These are phyloP conservation scores for Ginglymostoma cirratum DNA, from an alignment of 2,113 vertebrate species.

Conservation along the genomic window DNA sequence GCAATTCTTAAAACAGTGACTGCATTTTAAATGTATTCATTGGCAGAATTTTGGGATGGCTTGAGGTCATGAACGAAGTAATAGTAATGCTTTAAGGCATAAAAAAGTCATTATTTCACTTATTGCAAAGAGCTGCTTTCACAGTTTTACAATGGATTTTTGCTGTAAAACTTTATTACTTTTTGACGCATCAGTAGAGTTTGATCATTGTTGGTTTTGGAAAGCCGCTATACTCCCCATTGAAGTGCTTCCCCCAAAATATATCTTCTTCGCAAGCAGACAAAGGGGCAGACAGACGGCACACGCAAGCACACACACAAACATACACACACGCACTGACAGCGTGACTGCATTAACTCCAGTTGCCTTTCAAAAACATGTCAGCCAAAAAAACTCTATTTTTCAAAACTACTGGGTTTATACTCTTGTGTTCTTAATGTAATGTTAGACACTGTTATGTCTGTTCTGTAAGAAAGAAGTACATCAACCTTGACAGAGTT, in stretches of 20 bases:
- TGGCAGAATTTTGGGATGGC: neutral
- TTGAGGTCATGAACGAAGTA: neutral
- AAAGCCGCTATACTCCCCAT: neutral
- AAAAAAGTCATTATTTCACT: neutral
- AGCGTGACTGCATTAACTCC: slow-evolving; percentile 6
- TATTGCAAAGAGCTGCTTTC: neutral
- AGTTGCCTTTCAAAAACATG: slow-evolving; percentile 26
- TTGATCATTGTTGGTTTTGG: neutral
- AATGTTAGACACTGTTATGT: slow-evolving; percentile 66
- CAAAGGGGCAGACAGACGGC: neutral
- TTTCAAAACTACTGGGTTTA: slow-evolving; percentile 32
- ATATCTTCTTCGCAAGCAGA: neutral
- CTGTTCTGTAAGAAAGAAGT: slow-evolving; percentile 66
- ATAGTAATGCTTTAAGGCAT: neutral
- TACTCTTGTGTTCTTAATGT: slow-evolving; percentile 39
- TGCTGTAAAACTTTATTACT: neutral
- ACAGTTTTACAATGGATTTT: neutral
- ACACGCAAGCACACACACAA: neutral
- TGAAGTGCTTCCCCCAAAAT: neutral
- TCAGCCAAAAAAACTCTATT: slow-evolving; percentile 19
- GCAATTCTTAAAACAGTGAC: neutral
- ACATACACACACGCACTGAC: neutral
- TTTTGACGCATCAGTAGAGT: neutral
- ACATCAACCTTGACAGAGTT: slow-evolving; percentile 69
- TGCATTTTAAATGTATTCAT: neutral